Evolutionary conservation across 2,113 vertebrate genomes (phyloP).

Genomic region (Nerophis ophidion): DNA sequence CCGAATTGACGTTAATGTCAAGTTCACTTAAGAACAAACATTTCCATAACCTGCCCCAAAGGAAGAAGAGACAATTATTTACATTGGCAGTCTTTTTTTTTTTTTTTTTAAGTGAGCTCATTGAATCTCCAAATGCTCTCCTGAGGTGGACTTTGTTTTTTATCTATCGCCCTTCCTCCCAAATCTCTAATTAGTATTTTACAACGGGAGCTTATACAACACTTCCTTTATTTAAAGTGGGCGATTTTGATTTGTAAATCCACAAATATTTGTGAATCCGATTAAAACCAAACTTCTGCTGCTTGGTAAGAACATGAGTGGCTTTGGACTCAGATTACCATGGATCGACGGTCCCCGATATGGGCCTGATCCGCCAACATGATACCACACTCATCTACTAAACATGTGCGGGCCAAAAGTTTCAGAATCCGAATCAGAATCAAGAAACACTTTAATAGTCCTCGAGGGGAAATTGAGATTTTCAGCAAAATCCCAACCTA

Average conservation of each 20-base stretch:
- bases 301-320: too few relatives aligned
- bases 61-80: conserved; percentile 1
- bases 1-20: not conserved
- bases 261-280: too few relatives aligned
- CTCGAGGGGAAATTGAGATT: too few relatives aligned
- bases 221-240: not conserved
- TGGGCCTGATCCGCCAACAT: too few relatives aligned
- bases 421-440: too few relatives aligned
- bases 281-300: too few relatives aligned
- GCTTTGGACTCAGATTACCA: too few relatives aligned
- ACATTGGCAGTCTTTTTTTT: conserved; percentile 2
- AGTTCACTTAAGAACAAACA: not conserved
- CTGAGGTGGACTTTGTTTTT: conserved; percentile 3
- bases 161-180: not conserved
- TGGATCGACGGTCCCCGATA: too few relatives aligned
- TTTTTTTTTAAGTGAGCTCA: not conserved
- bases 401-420: too few relatives aligned
- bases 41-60: not conserved
- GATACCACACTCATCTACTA: too few relatives aligned
- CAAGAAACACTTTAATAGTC: too few relatives aligned
- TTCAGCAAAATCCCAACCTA: too few relatives aligned
- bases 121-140: not conserved
- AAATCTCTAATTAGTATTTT: not conserved
- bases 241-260: not conserved
- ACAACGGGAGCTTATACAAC: not conserved